Conservation (phyloP, 2,113 vertebrate species). For the Colossoma macropomum region DNA sequence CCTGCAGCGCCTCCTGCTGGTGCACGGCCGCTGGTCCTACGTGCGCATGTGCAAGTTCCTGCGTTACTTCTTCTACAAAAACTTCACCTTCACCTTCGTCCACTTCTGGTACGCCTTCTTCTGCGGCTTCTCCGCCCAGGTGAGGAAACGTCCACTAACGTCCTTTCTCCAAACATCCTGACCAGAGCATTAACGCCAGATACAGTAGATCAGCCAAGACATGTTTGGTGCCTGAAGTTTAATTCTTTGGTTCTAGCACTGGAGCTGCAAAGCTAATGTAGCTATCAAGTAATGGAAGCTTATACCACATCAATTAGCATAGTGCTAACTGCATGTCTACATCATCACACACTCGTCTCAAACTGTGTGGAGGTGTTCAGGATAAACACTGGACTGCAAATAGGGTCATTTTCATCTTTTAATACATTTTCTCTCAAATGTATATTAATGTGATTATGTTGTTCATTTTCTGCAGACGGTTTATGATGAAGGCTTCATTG, state of each 20-base stretch:
- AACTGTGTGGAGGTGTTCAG: no score
- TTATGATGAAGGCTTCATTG: slow-evolving; percentile 96
- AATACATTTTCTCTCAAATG: not conserved
- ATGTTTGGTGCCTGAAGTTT: not conserved
- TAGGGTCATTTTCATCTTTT: no score
- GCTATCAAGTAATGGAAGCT: no score
- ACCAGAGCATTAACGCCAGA: no score
- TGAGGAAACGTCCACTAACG: slow-evolving; percentile 60
- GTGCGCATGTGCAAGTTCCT: slow-evolving; percentile 98
- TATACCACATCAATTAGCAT: no score
- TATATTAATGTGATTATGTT: slow-evolving; percentile 26
- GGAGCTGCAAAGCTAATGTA: no score
- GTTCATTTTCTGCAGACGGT: slow-evolving; percentile 81
- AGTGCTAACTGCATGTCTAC: no score
- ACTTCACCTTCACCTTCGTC: slow-evolving; percentile 96
- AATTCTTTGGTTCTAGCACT: no score
- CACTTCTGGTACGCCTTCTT: slow-evolving; percentile 98
- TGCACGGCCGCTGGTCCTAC: slow-evolving; percentile 97
- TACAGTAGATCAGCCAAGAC: no score
- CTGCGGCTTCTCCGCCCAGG: slow-evolving; percentile 97
- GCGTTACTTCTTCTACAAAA: slow-evolving; percentile 98
- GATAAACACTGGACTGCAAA: no score
- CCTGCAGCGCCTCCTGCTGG: slow-evolving; percentile 92
- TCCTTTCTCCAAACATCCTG: no score
- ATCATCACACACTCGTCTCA: no score